Evolutionary conservation across 2,888 invertebrate species (phyloP).

Genomic region (Lacanobia wlatinum): DNA sequence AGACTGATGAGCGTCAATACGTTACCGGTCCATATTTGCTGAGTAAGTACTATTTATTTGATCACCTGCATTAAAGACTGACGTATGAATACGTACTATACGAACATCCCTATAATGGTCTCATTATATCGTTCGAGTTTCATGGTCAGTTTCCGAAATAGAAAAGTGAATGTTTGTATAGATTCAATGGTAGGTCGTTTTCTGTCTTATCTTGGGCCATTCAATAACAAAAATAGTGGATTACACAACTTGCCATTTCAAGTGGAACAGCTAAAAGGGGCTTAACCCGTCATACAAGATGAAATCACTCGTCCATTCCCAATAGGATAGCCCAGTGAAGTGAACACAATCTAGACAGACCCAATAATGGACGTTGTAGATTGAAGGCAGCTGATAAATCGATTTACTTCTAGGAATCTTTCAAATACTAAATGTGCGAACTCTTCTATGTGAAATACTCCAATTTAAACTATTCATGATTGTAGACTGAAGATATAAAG

Average conservation of each 20-base stretch:
- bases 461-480: background rate
- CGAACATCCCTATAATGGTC: slow-evolving; percentile 7
- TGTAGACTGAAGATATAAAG: background rate
- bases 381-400: slow-evolving; percentile 11
- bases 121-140: slow-evolving; percentile 1
- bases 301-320: slow-evolving; percentile 15
- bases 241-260: background rate
- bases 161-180: background rate
- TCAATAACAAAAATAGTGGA: background rate
- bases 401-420: slow-evolving; percentile 20
- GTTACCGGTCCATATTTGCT: slow-evolving; percentile 36
- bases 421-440: slow-evolving; percentile 5
- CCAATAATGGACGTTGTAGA: slow-evolving; percentile 13
- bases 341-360: slow-evolving; percentile 20
- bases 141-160: slow-evolving; percentile 11
- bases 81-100: slow-evolving; percentile 1
- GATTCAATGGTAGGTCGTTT: too few species aligned
- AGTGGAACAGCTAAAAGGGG: slow-evolving; percentile 10
- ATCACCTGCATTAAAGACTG: slow-evolving; percentile 48
- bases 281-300: slow-evolving; percentile 9
- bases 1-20: slow-evolving; percentile 26
- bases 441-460: background rate
- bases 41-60: slow-evolving; percentile 36
- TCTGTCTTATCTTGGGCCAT: background rate
- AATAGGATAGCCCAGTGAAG: slow-evolving; percentile 5